phyloP scores from a whole-genome alignment of 2,797 vertebrate genomes.

The Salmo trutta region DNA sequence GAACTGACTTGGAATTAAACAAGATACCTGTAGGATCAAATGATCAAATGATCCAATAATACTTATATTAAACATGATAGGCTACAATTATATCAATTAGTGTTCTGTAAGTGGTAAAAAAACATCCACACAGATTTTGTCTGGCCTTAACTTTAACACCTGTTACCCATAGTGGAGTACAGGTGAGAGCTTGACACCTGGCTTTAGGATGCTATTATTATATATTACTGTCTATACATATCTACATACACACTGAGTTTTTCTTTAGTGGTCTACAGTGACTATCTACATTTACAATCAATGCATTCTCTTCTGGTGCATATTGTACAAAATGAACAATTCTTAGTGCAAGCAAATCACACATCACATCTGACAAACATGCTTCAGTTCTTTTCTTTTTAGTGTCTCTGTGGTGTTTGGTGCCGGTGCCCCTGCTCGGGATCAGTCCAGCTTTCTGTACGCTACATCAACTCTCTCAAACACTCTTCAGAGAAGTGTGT shows the following conservation, averaged over 20 bases:
- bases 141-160: not conserved
- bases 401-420: constrained; percentile 23
- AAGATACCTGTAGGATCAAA: constrained; percentile 30
- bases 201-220: constrained; percentile 26
- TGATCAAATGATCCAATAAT: constrained; percentile 32
- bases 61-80: constrained; percentile 30
- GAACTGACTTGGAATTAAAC: constrained; percentile 22
- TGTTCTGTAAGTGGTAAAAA: not conserved
- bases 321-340: constrained; percentile 67
- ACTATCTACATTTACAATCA: constrained; percentile 75
- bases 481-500: constrained; percentile 2
- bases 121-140: constrained; percentile 8
- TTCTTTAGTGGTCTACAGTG: constrained; percentile 41
- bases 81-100: constrained; percentile 15
- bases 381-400: constrained; percentile 50
- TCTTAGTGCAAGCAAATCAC: constrained; percentile 73
- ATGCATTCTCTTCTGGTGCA: constrained; percentile 52
- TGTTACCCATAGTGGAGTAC: constrained; percentile 50
- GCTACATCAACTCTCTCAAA: constrained; percentile 33
- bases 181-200: constrained; percentile 55
- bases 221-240: constrained; percentile 62
- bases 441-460: constrained; percentile 24
- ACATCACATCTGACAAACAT: constrained; percentile 73
- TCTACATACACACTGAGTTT: constrained; percentile 63
- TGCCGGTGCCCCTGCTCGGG: constrained; percentile 13